Evolutionary conservation across 2,888 invertebrate species (phyloP).

Genomic region (Spisula subtruncata): DNA sequence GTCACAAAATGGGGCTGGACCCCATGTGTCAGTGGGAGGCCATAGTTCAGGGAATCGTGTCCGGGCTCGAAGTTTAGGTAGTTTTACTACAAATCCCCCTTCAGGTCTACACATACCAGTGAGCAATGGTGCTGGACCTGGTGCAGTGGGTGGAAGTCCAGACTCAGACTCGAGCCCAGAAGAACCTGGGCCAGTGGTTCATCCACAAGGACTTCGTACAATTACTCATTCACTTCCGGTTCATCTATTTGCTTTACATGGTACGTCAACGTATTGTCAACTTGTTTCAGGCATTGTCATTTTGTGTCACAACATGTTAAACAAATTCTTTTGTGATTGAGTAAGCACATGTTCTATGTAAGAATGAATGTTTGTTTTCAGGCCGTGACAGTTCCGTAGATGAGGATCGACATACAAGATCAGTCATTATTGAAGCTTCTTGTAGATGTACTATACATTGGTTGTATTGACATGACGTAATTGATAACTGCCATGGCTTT

Average conservation of each 20-base stretch:
- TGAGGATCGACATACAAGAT: too few relatives aligned
- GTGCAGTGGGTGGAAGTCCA: constrained; percentile 82
- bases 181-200: constrained; percentile 78
- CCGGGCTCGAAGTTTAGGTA: constrained; percentile 84
- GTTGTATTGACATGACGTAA: too few relatives aligned
- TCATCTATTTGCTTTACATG: constrained; percentile 86
- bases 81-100: constrained; percentile 78
- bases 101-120: constrained; percentile 82
- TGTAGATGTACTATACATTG: too few relatives aligned
- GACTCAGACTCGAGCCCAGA: constrained; percentile 87
- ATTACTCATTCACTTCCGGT: constrained; percentile 85
- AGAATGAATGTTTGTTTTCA: neutral
- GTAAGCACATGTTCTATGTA: neutral
- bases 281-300: neutral
- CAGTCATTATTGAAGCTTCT: too few relatives aligned
- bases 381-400: too few relatives aligned
- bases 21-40: constrained; percentile 77
- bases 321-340: neutral
- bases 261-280: constrained; percentile 66
- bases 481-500: too few relatives aligned
- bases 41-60: constrained; percentile 76
- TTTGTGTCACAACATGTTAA: constrained; percentile 29
- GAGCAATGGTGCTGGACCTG: constrained; percentile 79
- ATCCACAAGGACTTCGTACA: constrained; percentile 69
- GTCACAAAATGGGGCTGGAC: constrained; percentile 76